Evolutionary conservation across 1,140 invertebrate species (phyloP), one percentile per base, ranked within the genome.

Genomic region (Anthonomus grandis): DNA sequence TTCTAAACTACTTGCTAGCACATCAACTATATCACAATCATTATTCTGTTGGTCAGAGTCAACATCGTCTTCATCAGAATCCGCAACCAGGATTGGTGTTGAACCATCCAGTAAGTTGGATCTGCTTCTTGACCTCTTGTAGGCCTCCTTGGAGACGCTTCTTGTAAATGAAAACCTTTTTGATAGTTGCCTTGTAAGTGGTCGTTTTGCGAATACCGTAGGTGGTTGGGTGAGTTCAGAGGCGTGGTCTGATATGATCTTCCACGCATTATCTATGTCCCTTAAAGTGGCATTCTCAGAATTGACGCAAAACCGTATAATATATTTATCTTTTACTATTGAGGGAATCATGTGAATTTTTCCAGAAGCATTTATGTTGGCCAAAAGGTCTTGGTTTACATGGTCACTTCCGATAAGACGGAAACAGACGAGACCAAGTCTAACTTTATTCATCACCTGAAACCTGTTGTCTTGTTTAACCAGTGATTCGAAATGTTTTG

Each of bases 311-410:
- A 95, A 92, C 38, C 91, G 78, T 59, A 97, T 87, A 2, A 83
- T 77, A 69, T 90, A 93, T 65, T 86, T 83, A 19, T 84, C 84
- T 73, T 84, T 87, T 0, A 93, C 80, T 23, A 83, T 81, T 0
- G 90, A 87, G 1, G 91, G 91, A 23, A 94, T 91, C 90, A 96
- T 92, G 70, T 95, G 91, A 17, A 96, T 76, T 66, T 88, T 86
- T 3, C 92, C 91, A 0, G 89, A 90, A 9, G 88, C 87, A 70
- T 97, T 97, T 42, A 97, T 89, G 37, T 83, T 82, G 0, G 89
- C 86, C 25, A 96, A 67, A 1, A 97, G 73, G 48, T 86, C 84
- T 70, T 92, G 85, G 67, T 93, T 95, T 1, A 89, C 70, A 42
- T 80, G 78, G 68, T 96, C 89, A 8, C 78, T 81, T 5, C 85